Conservation (phyloP, 2,888 invertebrate genomes). For the Phalera bucephala region DNA sequence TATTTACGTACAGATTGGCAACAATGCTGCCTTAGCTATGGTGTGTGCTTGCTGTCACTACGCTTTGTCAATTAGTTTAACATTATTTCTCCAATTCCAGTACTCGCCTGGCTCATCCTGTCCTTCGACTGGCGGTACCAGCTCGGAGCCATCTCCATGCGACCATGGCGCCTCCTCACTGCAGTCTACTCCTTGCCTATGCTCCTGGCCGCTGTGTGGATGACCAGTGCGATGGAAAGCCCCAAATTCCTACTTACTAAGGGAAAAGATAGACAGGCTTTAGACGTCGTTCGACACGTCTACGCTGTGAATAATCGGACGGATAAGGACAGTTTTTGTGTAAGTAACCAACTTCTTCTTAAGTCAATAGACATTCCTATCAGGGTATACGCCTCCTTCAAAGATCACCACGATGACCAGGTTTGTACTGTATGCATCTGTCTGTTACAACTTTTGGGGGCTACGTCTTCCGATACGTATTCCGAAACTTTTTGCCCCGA, state of each 20-base stretch:
- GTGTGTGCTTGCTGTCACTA: too few species aligned
- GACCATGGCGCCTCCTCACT: slow-evolving; percentile 89
- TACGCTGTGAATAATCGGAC: slow-evolving; percentile 55
- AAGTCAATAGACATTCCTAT: neutral
- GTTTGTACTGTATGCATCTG: too few species aligned
- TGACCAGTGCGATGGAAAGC: slow-evolving; percentile 85
- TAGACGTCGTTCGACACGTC: slow-evolving; percentile 63
- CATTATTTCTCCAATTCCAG: slow-evolving; percentile 52
- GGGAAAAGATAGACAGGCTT: slow-evolving; percentile 82
- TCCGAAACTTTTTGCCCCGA: too few species aligned
- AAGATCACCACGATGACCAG: too few species aligned
- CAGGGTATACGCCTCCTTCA: too few species aligned
- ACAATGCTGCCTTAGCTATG: too few species aligned
- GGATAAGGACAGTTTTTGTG: slow-evolving; percentile 49
- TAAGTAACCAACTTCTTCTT: slow-evolving; percentile 38
- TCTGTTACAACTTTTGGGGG: too few species aligned
- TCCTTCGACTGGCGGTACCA: slow-evolving; percentile 70
- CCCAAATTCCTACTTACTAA: slow-evolving; percentile 89
- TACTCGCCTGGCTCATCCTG: slow-evolving; percentile 86
- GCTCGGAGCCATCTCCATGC: slow-evolving; percentile 62
- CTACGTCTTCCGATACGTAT: too few species aligned
- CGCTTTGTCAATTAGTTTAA: too few species aligned
- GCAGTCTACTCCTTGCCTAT: slow-evolving; percentile 85
- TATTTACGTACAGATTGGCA: too few species aligned
- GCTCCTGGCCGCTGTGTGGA: slow-evolving; percentile 58